Evolutionary conservation across 2,888 invertebrate genomes (phyloP).

Genomic region (Smittia aterrima): DNA sequence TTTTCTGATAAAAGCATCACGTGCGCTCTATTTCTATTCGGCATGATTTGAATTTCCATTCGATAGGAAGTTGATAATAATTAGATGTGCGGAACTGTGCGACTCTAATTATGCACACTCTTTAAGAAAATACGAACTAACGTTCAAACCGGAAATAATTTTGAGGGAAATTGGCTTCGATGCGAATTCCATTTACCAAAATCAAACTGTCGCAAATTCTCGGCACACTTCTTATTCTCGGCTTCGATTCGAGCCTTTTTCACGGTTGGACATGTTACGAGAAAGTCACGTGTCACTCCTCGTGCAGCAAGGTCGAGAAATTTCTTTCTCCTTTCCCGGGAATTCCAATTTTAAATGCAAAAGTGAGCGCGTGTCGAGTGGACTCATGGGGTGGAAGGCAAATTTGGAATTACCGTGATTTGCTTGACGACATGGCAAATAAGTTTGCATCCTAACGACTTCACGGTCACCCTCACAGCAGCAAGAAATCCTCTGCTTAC

Average conservation of each 20-base stretch:
- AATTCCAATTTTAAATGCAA: background rate
- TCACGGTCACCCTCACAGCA: background rate
- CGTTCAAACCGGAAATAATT: background rate
- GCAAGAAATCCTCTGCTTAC: background rate
- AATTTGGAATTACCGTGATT: background rate
- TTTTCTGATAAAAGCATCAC: slow-evolving; percentile 19
- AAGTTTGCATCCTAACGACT: slow-evolving; percentile 14
- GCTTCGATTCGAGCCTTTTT: background rate
- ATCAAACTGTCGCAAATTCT: slow-evolving; percentile 14
- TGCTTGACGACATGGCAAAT: background rate
- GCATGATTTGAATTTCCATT: background rate
- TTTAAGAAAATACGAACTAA: background rate
- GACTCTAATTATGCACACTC: background rate
- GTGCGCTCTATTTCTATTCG: slow-evolving; percentile 10
- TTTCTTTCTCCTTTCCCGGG: background rate
- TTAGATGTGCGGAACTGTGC: background rate
- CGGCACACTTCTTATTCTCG: slow-evolving; percentile 6
- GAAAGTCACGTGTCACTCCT: slow-evolving; percentile 22
- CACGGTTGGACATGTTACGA: slow-evolving; percentile 20
- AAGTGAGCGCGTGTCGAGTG: background rate
- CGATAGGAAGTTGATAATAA: background rate
- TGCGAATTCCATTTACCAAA: background rate
- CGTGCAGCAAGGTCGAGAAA: background rate
- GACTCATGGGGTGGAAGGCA: background rate
- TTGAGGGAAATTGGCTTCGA: background rate